Evolutionary conservation across 1,140 invertebrate genomes (phyloP).

Genomic region (Bilobella aurantiaca): DNA sequence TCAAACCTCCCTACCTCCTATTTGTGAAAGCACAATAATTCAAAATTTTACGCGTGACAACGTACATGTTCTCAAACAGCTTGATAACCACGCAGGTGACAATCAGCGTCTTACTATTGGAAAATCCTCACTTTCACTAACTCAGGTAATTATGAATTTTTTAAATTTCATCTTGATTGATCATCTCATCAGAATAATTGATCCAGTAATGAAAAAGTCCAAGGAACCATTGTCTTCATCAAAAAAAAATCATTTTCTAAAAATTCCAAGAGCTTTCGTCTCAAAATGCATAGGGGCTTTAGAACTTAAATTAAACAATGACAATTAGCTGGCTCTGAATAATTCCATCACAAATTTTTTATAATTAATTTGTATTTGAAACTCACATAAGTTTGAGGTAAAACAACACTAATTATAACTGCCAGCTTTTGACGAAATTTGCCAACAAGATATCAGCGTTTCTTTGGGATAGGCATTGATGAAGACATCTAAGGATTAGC

Average conservation of each 20-base stretch:
- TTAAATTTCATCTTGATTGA: constrained; percentile 34
- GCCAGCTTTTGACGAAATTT: no score
- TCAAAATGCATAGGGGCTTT: background rate
- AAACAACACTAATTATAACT: no score
- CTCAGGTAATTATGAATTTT: background rate
- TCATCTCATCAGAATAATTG: constrained; percentile 7
- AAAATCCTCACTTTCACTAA: background rate
- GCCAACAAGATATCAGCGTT: no score
- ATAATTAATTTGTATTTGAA: background rate
- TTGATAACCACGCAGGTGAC: background rate
- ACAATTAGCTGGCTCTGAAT: no score
- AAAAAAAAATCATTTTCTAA: background rate
- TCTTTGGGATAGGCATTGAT: no score
- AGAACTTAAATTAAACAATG: background rate
- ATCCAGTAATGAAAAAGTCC: background rate
- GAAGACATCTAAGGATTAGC: no score
- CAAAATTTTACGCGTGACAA: no score
- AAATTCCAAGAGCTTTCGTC: background rate
- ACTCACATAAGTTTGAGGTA: background rate
- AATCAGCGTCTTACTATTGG: background rate
- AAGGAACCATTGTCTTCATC: background rate
- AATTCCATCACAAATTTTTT: background rate
- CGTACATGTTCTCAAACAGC: background rate
- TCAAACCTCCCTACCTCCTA: background rate
- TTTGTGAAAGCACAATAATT: no score